Conservation (phyloP, 1,140 invertebrate species). For the Zaprionus davidi region DNA sequence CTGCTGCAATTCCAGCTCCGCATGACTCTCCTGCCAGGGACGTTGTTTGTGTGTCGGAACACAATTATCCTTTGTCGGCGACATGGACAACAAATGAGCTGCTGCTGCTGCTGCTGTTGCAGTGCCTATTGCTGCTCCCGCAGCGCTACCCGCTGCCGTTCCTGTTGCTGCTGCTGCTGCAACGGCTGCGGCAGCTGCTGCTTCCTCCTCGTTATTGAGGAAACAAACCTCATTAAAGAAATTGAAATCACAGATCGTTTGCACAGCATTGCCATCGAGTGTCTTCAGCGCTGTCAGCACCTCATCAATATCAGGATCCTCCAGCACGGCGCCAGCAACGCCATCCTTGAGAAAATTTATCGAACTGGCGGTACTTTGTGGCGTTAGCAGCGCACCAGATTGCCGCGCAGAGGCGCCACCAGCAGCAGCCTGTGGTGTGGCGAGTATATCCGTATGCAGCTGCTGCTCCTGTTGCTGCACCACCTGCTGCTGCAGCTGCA, state of each 20-base stretch:
- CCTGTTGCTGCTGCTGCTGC: conserved; percentile 5
- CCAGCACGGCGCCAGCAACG: conserved; percentile 59
- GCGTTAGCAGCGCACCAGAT: conserved; percentile 46
- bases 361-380: conserved; percentile 63
- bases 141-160: conserved; percentile 11
- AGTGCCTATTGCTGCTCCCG: neutral
- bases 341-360: conserved; percentile 70
- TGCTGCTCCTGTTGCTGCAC: conserved; percentile 34
- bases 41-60: conserved; percentile 2
- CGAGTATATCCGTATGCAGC: conserved; percentile 40
- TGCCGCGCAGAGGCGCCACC: conserved; percentile 14
- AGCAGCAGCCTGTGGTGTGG: conserved; percentile 32
- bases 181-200: conserved; percentile 21
- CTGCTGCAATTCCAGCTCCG: conserved; percentile 85
- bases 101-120: neutral
- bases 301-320: conserved; percentile 82
- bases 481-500: conserved; percentile 27
- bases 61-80: conserved; percentile 28
- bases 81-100: neutral
- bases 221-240: conserved; percentile 75
- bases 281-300: conserved; percentile 81
- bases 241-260: conserved; percentile 76
- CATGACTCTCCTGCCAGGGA: conserved; percentile 55
- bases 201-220: conserved; percentile 66
- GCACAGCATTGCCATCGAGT: conserved; percentile 64